A percentile compares a stretch with the other conserved stretches of the same genome.
Evolutionary conservation across 37 sponge, comb jelly and placozoan species (phyloP).

Genomic region (Bolinopsis microptera): DNA sequence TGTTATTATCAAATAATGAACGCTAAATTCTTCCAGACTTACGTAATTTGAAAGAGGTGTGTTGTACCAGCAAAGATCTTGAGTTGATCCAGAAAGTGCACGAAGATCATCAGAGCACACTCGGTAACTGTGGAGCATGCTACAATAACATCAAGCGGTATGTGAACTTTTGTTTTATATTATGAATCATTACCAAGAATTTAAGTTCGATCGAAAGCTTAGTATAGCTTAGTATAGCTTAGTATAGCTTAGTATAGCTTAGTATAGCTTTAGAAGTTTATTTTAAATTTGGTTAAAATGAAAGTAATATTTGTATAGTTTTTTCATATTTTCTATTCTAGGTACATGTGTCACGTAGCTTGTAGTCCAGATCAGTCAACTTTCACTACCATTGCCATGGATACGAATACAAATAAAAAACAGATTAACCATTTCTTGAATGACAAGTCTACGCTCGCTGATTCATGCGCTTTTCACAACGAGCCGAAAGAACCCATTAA

Average conservation of each 20-base stretch:
- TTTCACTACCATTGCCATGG: not conserved
- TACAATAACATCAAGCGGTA: constrained; percentile 9
- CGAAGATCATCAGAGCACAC: not conserved
- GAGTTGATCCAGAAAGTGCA: not conserved
- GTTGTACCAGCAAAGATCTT: not conserved
- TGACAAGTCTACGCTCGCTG: not conserved
- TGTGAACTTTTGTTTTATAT: not conserved
- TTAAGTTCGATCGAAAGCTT: too few species aligned
- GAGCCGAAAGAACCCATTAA: not conserved
- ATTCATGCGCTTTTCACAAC: not conserved
- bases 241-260: too few species aligned
- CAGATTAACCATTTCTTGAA: not conserved
- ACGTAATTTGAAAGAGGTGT: not conserved
- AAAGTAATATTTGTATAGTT: too few species aligned
- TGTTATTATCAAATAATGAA: too few species aligned
- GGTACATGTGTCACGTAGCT: not conserved
- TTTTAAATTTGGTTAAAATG: too few species aligned
- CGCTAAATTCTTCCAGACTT: too few species aligned
- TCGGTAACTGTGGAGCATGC: not conserved
- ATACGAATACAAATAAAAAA: not conserved
- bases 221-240: too few species aligned
- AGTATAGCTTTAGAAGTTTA: too few species aligned
- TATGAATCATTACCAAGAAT: too few species aligned
- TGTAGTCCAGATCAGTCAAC: not conserved
- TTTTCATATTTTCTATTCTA: too few species aligned